Evolutionary conservation across 2,797 vertebrate species (phyloP), one percentile per base, ranked within the genome.

Genomic region (Lithobates pipiens): DNA sequence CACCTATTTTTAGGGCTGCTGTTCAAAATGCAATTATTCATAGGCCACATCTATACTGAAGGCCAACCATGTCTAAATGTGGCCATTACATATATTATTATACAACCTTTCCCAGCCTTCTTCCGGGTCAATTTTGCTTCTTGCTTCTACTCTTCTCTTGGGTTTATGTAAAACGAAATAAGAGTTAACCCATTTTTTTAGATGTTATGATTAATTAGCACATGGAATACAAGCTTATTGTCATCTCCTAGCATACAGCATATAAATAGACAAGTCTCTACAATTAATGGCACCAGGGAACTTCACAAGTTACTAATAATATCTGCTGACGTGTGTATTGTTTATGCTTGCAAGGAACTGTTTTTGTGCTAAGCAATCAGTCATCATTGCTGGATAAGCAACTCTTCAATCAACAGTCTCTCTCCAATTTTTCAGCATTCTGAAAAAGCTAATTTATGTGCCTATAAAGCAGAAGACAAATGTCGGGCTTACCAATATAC

Each of bases 171-270:
- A 79, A 21, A 29, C 3, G 27, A 54, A 29, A 54, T 70, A 2
- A 54, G 10, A 46, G 15, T 23, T 44, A 80, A 34, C 67, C 29
- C 44, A 71, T 11, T 69, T 70, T 29, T 25, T 68, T 7, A 8
- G 42, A 80, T 71, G 46, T 80, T 57, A 50, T 77, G 65, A 65
- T 39, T 82, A 82, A 73, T 73, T 63, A 82, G 70, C 15, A 72
- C 80, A 73, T 16, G 27, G 27, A 71, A 42, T 46, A 23, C 15
- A n/a, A n/a, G 23, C 27, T 44, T 61, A 57, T 42, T 82, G 70
- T 63, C 32, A 27, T 73, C 71, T 73, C 29, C 80, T 44, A 25
- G 54, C 80, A 63, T 46, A 9, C 27, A 13, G 6, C 67, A 44
- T 80, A 80, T 80, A 68, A 29, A 80, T 80, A 80, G 67, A 50